Base-by-base conservation (phyloP, 2,113 vertebrate genomes). In the Lepidothrix coronata region DNA sequence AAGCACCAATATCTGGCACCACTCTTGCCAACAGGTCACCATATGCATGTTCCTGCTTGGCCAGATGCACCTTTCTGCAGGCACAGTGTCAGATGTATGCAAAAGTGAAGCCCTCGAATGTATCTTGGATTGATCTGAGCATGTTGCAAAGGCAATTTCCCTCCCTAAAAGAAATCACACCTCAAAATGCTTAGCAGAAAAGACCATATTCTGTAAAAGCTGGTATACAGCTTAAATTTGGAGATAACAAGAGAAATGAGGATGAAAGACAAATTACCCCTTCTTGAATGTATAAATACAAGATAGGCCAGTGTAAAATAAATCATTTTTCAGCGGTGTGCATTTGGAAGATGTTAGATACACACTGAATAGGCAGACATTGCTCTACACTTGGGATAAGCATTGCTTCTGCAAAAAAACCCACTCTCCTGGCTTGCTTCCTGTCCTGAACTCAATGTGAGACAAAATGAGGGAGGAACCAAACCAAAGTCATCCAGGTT, bases 371-470 rank as follows among this genome's bases (percentile, higher is more conserved):
- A 41, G 74, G 28, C 52, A 71, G 61, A 81, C 58, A 39, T 35
- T 51, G 14, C n/a, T 33, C 37, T 8, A 30, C n/a, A 16, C 2
- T 4, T 10, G 6, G 27, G n/a, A 24, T 81, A 74, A 82, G 10
- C 57, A 25, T 81, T 72, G 74, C 18, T 63, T 76, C 63, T 73
- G 33, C 59, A 67, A 72, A 63, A 7, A 59, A 59, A 57, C 25
- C 37, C 13, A 8, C 23, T 66, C 0, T 0, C 22, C 39, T 27
- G 48, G 46, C 27, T 81, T 0, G 0, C 30, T 44, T 76, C 17
- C 31, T 8, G 1, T 43, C 33, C 35, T 55, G 48, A 51, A 54
- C 37, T 27, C 1, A 0, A 2, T 8, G 11, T 9, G 19, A 6
- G 8, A 48, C 39, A 83, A 61, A 85, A 44, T 0, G 0, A 57